Percentiles rank a stretch among this genome's conserved stretches.
Conservation (phyloP, 1,140 invertebrate genomes). For the Luehdorfia chinensis region DNA sequence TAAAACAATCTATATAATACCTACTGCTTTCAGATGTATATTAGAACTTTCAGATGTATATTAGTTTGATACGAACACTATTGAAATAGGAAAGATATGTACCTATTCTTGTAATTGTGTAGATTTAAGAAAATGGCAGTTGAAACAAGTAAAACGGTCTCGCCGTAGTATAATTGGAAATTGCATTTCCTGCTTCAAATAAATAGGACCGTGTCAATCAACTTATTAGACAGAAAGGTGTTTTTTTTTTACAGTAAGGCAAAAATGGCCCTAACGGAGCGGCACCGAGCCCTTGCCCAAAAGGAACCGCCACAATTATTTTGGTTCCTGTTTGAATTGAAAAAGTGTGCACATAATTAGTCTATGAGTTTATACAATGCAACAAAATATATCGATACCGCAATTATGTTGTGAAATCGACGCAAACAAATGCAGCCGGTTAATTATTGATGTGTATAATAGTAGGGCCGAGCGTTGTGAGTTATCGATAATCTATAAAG, state of each 20-base stretch:
- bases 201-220: conserved; percentile 65
- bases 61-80: too few relatives aligned
- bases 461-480: conserved; percentile 20
- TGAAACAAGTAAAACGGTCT: too few relatives aligned
- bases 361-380: conserved; percentile 68
- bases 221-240: conserved; percentile 52
- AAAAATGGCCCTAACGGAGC: conserved; percentile 33
- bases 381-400: conserved; percentile 43
- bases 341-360: conserved; percentile 62
- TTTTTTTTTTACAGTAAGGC: conserved; percentile 30
- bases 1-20: too few relatives aligned
- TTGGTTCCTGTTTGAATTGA: conserved; percentile 28
- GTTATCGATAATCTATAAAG: conserved; percentile 21
- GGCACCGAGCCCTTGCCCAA: conserved; percentile 27
- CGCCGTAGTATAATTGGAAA: neutral
- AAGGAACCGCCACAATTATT: conserved; percentile 52
- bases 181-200: conserved; percentile 6
- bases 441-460: conserved; percentile 40
- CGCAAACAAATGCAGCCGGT: conserved; percentile 49
- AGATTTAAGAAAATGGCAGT: too few relatives aligned
- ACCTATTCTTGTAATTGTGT: too few relatives aligned
- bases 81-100: too few relatives aligned
- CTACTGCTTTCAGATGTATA: too few relatives aligned
- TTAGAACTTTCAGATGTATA: too few relatives aligned
- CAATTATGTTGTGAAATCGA: conserved; percentile 61